Evolutionary conservation across 2,113 vertebrate species (phyloP).

Genomic region (Micromys minutus): DNA sequence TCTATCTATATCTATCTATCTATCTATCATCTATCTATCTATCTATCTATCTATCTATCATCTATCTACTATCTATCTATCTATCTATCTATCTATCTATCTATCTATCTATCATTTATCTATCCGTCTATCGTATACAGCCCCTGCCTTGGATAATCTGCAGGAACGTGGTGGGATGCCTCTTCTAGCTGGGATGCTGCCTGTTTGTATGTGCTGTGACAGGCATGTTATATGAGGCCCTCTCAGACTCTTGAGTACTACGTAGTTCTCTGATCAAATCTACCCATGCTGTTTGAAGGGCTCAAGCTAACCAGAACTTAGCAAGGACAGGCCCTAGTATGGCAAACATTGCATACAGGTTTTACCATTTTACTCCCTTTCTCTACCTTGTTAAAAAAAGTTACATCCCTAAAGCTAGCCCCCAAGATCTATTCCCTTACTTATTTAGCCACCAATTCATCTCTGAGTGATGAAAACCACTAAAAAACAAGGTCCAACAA

Average conservation of each 20-base stretch:
- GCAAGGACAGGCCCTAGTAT: neutral
- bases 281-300: neutral
- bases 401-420: neutral
- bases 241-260: neutral
- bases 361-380: neutral
- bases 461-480: too few relatives aligned
- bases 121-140: neutral
- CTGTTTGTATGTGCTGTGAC: rapidly evolving
- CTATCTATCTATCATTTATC: neutral
- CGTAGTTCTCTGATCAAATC: neutral
- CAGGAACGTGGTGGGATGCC: too few relatives aligned
- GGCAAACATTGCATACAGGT: neutral
- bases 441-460: neutral
- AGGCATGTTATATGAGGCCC: neutral
- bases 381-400: neutral
- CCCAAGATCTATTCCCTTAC: neutral
- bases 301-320: neutral
- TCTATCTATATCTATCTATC: neutral
- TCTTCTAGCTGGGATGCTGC: neutral
- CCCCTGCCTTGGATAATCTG: neutral
- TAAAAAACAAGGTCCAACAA: neutral
- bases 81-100: too few relatives aligned
- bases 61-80: too few relatives aligned
- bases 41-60: neutral
- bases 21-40: neutral